Evolutionary conservation across 1,140 invertebrate genomes (phyloP).

Genomic region (Neodiprion lecontei): DNA sequence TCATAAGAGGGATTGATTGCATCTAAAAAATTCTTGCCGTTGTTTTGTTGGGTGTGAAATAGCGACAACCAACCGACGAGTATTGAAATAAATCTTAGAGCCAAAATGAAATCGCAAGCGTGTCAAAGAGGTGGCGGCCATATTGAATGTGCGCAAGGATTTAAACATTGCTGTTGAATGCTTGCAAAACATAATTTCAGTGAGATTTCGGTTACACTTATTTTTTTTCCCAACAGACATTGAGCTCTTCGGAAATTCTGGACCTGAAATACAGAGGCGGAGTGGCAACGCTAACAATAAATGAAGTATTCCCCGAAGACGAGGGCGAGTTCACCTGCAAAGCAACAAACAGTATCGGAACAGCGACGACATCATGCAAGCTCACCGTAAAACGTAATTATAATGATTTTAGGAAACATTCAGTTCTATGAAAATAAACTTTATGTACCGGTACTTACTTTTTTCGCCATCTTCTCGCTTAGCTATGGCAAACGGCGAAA

Average conservation of each 20-base stretch:
- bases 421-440: conserved; percentile 16
- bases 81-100: no score
- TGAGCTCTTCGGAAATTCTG: conserved; percentile 83
- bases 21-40: no score
- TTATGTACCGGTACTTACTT: conserved; percentile 9
- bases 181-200: no score
- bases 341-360: conserved; percentile 89
- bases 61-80: no score
- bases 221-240: conserved; percentile 45
- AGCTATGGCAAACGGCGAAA: conserved; percentile 69
- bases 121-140: no score
- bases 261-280: conserved; percentile 92
- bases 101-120: no score
- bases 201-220: no score
- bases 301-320: conserved; percentile 93
- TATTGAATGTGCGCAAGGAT: no score
- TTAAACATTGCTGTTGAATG: no score
- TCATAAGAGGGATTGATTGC: no score
- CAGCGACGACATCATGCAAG: conserved; percentile 81
- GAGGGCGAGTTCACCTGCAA: conserved; percentile 88
- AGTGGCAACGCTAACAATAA: conserved; percentile 83
- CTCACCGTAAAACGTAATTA: conserved; percentile 83
- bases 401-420: conserved; percentile 14
- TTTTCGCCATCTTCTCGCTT: conserved; percentile 19
- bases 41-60: no score